A percentile compares a stretch with the other conserved stretches of the same genome.
phyloP scores from a whole-genome alignment of 2,888 invertebrate species.

The Tribolium freemani region DNA sequence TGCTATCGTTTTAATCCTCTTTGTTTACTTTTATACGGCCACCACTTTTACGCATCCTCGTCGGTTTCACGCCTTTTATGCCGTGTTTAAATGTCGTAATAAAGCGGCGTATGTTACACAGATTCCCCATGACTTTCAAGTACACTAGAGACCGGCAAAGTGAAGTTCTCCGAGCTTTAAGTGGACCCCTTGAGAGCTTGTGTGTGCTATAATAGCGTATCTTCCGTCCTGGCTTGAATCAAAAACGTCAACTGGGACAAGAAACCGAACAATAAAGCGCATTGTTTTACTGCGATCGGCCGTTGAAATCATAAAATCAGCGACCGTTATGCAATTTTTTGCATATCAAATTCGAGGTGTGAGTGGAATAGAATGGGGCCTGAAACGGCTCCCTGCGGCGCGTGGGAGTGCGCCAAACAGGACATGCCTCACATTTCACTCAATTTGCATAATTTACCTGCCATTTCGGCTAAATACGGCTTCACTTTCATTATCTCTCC shows the following conservation, averaged over 20 bases:
- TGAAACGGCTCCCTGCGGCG: no score
- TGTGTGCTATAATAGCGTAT: slow-evolving; percentile 19
- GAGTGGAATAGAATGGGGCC: no score
- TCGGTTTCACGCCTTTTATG: slow-evolving; percentile 24
- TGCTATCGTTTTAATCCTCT: no score
- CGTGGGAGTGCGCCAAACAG: not conserved
- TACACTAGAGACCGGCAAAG: slow-evolving; percentile 32
- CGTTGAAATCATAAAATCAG: no score
- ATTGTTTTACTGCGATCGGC: not conserved
- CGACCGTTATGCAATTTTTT: no score
- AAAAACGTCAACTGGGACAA: not conserved
- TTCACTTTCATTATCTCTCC: slow-evolving; percentile 16
- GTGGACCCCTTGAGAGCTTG: slow-evolving; percentile 31
- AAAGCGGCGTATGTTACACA: slow-evolving; percentile 35
- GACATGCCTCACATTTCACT: not conserved
- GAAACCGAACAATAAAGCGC: not conserved
- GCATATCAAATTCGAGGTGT: no score
- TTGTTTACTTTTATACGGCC: not conserved
- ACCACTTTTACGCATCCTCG: slow-evolving; percentile 10
- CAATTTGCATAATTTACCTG: slow-evolving; percentile 12
- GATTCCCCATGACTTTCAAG: slow-evolving; percentile 27
- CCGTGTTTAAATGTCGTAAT: slow-evolving; percentile 35
- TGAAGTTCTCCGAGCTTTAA: slow-evolving; percentile 35
- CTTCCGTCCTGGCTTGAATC: slow-evolving; percentile 14
- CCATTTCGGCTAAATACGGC: slow-evolving; percentile 20